Percentiles rank a stretch among this genome's conserved stretches.
Conservation (phyloP, 1,140 invertebrate genomes). For the Holcopasites calliopsidis region DNA sequence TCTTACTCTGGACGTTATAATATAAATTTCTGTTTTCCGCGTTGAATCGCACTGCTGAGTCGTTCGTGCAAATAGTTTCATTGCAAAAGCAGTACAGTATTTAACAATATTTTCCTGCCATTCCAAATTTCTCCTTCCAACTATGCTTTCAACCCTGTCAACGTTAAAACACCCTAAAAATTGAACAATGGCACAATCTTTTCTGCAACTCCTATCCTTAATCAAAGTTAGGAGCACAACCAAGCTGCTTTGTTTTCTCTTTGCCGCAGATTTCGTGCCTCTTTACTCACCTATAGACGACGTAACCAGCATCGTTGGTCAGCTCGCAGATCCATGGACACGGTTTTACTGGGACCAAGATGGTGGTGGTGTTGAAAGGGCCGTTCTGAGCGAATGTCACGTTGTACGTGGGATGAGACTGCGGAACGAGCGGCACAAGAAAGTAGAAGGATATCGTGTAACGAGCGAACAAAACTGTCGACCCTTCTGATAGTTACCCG, state of each 20-base stretch:
- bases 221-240: no score
- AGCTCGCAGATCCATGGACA: conserved; percentile 94
- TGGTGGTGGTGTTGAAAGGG: conserved; percentile 71
- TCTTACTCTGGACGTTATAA: conserved; percentile 2
- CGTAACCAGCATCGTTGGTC: conserved; percentile 92
- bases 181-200: no score
- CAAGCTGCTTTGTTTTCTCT: no score
- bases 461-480: conserved; percentile 7
- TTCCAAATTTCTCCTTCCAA: no score
- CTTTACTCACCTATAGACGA: conserved; percentile 79
- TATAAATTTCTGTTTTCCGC: background rate
- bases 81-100: background rate
- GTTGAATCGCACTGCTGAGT: background rate
- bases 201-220: no score
- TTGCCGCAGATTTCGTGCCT: no score
- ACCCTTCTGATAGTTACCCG: conserved; percentile 79
- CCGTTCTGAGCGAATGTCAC: conserved; percentile 63
- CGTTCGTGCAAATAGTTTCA: background rate
- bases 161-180: no score
- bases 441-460: background rate
- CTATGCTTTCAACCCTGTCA: no score
- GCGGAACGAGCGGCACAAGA: conserved; percentile 2
- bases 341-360: conserved; percentile 74
- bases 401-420: conserved; percentile 66
- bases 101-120: no score